Evolutionary conservation across 2,888 invertebrate species (phyloP).

Genomic region (Timema cristinae): DNA sequence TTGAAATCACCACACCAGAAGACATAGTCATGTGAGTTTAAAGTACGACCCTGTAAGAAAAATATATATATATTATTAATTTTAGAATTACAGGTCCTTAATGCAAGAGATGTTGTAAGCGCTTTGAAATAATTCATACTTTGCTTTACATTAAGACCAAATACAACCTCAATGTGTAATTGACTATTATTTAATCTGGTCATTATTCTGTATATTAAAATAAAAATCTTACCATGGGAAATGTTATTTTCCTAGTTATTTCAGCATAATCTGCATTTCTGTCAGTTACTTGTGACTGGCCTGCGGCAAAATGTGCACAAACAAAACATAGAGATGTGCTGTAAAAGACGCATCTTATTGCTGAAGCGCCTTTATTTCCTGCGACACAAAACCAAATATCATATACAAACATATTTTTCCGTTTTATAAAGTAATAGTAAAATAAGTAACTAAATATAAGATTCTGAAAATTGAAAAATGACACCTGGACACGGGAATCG

Average conservation of each 20-base stretch:
- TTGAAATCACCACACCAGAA: slow-evolving; percentile 99
- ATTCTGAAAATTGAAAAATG: too few species aligned
- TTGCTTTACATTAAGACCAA: neutral
- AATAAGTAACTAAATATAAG: too few species aligned
- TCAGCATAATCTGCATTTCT: slow-evolving; percentile 96
- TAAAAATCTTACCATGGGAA: slow-evolving; percentile 63
- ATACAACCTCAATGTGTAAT: neutral
- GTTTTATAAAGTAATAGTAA: too few species aligned
- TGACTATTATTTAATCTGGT: too few species aligned
- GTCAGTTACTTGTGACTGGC: slow-evolving; percentile 92
- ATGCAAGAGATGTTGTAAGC: too few species aligned
- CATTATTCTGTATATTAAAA: too few species aligned
- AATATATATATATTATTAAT: neutral
- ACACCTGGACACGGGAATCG: too few species aligned
- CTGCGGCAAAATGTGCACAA: slow-evolving; percentile 98
- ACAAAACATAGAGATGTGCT: slow-evolving; percentile 96
- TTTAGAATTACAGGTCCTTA: too few species aligned
- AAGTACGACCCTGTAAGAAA: slow-evolving; percentile 63
- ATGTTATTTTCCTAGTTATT: slow-evolving; percentile 84
- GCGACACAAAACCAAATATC: slow-evolving; percentile 21
- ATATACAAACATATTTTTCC: too few species aligned
- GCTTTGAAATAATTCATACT: neutral
- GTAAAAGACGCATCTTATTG: slow-evolving; percentile 85
- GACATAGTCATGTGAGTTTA: slow-evolving; percentile 95
- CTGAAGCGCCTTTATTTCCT: slow-evolving; percentile 91